Percentiles rank a stretch among this genome's conserved stretches.
phyloP scores from a whole-genome alignment of 2,888 invertebrate species.

The Dolomedes plantarius region DNA sequence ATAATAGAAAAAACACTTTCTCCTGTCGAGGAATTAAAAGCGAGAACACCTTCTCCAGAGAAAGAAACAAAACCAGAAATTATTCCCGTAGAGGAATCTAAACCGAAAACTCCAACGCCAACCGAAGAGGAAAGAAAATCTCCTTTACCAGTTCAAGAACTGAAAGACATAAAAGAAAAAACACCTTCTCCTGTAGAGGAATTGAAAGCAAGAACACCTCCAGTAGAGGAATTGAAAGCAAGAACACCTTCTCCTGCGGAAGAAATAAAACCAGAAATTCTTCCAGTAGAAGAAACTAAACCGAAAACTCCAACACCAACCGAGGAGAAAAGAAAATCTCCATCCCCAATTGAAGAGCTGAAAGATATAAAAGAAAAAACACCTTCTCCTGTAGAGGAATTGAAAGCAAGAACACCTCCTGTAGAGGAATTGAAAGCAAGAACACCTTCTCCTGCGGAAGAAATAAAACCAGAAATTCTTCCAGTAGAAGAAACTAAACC shows the following conservation, averaged over 20 bases:
- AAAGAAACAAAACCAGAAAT: too few relatives aligned
- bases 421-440: not conserved
- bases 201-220: too few relatives aligned
- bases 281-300: not conserved
- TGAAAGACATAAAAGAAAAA: too few relatives aligned
- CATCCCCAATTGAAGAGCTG: not conserved
- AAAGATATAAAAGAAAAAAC: not conserved
- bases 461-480: not conserved
- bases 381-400: not conserved
- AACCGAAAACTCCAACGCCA: not conserved
- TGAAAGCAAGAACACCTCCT: not conserved
- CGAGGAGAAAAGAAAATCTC: not conserved
- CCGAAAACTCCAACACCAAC: not conserved
- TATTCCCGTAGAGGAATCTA: not conserved
- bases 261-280: too few relatives aligned
- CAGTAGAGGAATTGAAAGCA: not conserved
- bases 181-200: too few relatives aligned
- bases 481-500: too few relatives aligned
- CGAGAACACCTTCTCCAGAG: not conserved
- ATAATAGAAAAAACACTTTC: not conserved
- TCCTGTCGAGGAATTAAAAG: not conserved
- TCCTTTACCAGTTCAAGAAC: too few relatives aligned
- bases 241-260: not conserved
- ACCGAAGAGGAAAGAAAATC: too few relatives aligned
- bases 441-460: constrained; percentile 4